Evolutionary conservation across 2,113 vertebrate species (phyloP), one percentile per base, ranked within the genome.

Genomic region (Cyanistes caeruleus): DNA sequence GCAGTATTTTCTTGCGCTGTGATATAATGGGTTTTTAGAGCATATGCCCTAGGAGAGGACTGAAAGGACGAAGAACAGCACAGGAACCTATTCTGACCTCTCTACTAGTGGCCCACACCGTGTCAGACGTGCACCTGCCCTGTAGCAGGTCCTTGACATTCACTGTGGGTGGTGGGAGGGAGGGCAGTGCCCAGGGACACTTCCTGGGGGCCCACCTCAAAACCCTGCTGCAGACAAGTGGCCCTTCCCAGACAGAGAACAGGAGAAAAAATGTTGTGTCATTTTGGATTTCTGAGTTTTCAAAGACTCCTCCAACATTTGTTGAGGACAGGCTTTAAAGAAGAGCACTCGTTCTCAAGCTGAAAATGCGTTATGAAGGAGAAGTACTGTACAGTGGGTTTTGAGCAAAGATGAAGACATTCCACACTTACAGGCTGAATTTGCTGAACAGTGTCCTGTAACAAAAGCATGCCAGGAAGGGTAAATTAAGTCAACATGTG

Each of bases 51-150:
- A 20, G 33, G 46, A 72, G 13, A 72, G 25, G 18, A 82, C 13
- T 21, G 21, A 68, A 87, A 76, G 10, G 28, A 48, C 9, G 64
- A 52, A 92, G 81, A 56, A 1, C 1, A 62, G 13, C 11, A 4
- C 1, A 67, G 28, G 35, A 77, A 62, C 15, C 56, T 30, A 35
- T 18, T n/a, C 19, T 51, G 33, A 49, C 53, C 23, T 43, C 23
- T 84, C 62, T 79, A 15, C 37, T 53, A 13, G 11, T 9, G 9
- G 12, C 10, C 8, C 28, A 27, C n/a, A 13, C 2, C 6, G 41
- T 25, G 37, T 18, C 35, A 0, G 2, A 11, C 10, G 39, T 46
- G 35, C 65, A 19, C 5, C 25, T 6, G 0, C 30, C 49, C 62
- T 56, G n/a, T 17, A n/a, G 22, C 0, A 0, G 13, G 27, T 30